Base-by-base conservation (phyloP, 2,113 vertebrate genomes). In the Entelurus aequoreus region DNA sequence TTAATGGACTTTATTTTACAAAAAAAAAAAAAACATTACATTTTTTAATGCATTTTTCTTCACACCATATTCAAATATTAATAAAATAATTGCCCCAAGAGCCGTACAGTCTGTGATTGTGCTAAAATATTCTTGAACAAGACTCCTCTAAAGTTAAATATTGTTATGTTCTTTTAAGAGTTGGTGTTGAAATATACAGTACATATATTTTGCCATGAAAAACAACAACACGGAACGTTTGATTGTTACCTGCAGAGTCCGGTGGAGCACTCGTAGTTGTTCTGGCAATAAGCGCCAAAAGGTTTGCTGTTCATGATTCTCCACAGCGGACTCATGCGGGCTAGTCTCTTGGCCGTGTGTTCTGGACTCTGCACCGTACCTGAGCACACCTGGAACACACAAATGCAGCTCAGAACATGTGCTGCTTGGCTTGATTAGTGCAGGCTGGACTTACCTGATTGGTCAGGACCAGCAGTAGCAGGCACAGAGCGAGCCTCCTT, bases 281-380 rank as follows among this genome's bases (percentile, higher is more conserved):
- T 83, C 51, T 89, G 84, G 73, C 91, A 92, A 74, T 88, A 90
- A 2, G 91, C 91, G 0, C 89, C 87, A 0, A 68, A 74, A 0
- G 91, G 91, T 78, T 92, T 92, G 15, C 83, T 91, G 66, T 81
- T 90, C 84, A 92, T 78, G 76, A 84, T 86, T 66, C 91, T 85
- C 91, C 91, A 92, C 71, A 92, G 83, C 0, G 91, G 90, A 0
- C 85, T 90, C 89, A 90, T 91, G 11, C 91, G 85, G 6, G 86
- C 83, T 0, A 62, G 36, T n/a, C 6, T 55, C 3, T 19, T 57
- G 52, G 48, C 9, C 48, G 1, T 2, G 42, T 1, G 13, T 11
- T 28, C 28, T 47, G 16, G 28, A 37, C 28, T 61, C 35, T 10
- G 60, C 4, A 36, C 48, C 21, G 7, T 9, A 74, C 66, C 68